These are phyloP conservation scores for Entomobrya multifasciata DNA, from an alignment of 2,888 invertebrate species.

Conservation along the genomic window DNA sequence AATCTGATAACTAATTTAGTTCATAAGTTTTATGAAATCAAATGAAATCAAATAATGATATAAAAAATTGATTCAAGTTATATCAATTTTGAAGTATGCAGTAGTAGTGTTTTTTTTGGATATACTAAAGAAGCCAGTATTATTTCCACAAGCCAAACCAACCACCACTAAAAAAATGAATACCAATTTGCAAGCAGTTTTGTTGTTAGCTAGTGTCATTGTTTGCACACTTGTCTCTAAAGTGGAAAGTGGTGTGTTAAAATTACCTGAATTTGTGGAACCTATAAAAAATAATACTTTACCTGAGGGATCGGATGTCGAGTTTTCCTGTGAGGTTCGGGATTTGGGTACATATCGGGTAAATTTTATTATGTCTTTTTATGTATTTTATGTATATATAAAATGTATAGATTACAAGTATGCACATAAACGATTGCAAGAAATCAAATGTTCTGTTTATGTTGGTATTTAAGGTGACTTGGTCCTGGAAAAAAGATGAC, in stretches of 20 bases:
- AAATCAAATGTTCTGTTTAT: background rate
- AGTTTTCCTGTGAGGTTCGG: slow-evolving; percentile 74
- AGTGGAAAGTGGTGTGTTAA: background rate
- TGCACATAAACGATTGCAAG: background rate
- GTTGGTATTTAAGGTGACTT: slow-evolving; percentile 73
- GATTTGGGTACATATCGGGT: slow-evolving; percentile 76
- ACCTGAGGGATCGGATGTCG: slow-evolving; percentile 73
- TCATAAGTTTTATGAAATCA: too few species aligned
- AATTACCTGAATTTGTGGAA: slow-evolving; percentile 72
- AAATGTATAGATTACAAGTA: too few species aligned
- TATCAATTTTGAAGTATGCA: too few species aligned
- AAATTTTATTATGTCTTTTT: too few species aligned
- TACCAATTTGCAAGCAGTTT: background rate
- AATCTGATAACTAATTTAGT: too few species aligned
- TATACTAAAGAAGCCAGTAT: too few species aligned
- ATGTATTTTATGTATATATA: too few species aligned
- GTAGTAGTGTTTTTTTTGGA: too few species aligned
- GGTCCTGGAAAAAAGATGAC: slow-evolving; percentile 72
- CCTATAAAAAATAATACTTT: slow-evolving; percentile 76
- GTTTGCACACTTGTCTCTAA: background rate
- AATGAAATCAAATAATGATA: too few species aligned
- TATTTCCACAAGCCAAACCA: too few species aligned
- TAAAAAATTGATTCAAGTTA: too few species aligned
- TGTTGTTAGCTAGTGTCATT: background rate
- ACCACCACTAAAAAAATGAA: background rate